Base-by-base conservation (phyloP, 2,113 vertebrate species). In the Pungitius pungitius region DNA sequence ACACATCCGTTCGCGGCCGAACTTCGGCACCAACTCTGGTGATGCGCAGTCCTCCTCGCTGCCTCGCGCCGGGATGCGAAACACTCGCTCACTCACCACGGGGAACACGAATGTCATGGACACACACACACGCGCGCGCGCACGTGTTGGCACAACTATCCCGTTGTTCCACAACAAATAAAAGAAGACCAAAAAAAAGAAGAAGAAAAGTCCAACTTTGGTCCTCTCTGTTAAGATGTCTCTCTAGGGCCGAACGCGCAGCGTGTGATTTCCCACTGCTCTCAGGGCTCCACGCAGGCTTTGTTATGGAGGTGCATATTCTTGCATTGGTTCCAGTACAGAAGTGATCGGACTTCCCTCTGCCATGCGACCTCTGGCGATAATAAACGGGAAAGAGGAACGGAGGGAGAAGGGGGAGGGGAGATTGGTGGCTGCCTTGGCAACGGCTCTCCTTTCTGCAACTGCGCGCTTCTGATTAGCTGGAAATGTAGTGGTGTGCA, bases 311-410 rank as follows among this genome's bases (percentile, higher is more conserved):
- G 88, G 82, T 83, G 90, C 83, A 90, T 92, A 88, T 91, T 89
- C 87, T 86, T 84, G 89, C 90, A 84, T 83, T 88, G 91, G 89
- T 89, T 91, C 87, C 88, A 92, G 86, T 88, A 77, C 83, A 89
- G 88, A 91, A 90, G 90, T 92, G 89, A 70, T 86, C 76, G 78
- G 87, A 91, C 89, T 90, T 90, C 90, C 90, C 89, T 91, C 87
- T 90, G 90, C 91, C 92, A 92, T 92, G 92, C 92, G 93, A 93
- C 93, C 93, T 94, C 93, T 94, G 91, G 90, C 88, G 93, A 93
- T 94, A 92, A 92, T 90, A 90, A 90, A 91, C 88, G 91, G 91
- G 90, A 92, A 89, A 92, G 85, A 90, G 92, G 86, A 91, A 80
- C 75, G 76, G 82, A 89, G 83, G 85, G 85, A 87, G 82, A 80